Evolutionary conservation across 2,113 vertebrate genomes (phyloP), one percentile per base, ranked within the genome.

Genomic region (Stercorarius parasiticus): DNA sequence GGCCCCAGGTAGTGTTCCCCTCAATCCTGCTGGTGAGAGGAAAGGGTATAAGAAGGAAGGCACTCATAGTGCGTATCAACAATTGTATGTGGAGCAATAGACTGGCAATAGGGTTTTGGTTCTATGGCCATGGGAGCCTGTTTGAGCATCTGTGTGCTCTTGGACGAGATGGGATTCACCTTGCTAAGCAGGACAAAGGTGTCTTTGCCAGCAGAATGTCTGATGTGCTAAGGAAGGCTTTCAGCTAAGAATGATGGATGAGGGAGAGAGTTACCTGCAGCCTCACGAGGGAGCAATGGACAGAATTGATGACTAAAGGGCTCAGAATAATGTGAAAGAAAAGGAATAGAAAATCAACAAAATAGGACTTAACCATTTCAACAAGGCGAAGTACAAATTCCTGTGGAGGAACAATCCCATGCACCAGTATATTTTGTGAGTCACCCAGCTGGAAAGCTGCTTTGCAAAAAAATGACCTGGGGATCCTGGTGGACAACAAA

Each of bases 51-150:
- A 59, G 50, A 29, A 55, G 27, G 20, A 40, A 61, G 32, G 32
- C 5, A 4, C 3, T 45, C 13, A 10, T 5, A 36, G 7, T 20
- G 3, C 4, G 3, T 17, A 38, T 53, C 42, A 29, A 6, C 9
- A 30, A 15, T 7, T 62, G 5, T 26, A 19, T 26, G 19, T 34
- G 13, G 15, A 61, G 21, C 18, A 61, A 22, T 5, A 4, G 6
- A 47, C 5, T 40, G 45, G n/a, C 18, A 15, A 29, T 1, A 40
- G 11, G 38, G 6, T 42, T 93, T 56, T 79, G 13, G 14, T 36
- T 77, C 36, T 62, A 21, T 22, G 29, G 32, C 14, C 21, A 21
- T 58, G 15, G 30, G 9, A 73, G 9, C 36, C 29, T 40, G 12
- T 47, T 85, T 67, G 70, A 62, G 4, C 26, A 62, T 38, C 27